Base-by-base conservation (phyloP, 2,113 vertebrate species). In the Gymnocephalus cernua region DNA sequence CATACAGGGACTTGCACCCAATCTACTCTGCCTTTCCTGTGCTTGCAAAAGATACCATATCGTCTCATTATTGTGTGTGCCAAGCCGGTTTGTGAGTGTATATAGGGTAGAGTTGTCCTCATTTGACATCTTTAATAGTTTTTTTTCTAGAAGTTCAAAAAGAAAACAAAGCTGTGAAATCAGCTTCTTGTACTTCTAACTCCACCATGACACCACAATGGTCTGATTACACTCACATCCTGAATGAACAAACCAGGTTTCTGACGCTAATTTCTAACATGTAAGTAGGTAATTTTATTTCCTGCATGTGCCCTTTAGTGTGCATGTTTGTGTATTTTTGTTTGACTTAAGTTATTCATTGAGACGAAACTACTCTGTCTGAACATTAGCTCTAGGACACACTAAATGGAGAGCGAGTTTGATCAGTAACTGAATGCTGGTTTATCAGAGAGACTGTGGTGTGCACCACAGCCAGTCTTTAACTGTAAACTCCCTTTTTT, bases 401-500 rank as follows among this genome's bases (percentile, higher is more conserved):
- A n/a, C 45, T 23, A 27, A 38, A 84, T 70, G 61, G 38, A 75
- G 64, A 66, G 47, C 32, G 48, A 61, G 91, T 88, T 93, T 93
- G 92, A 93, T 93, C 86, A 93, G 93, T 94, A 93, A 94, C 92
- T 63, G 54, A 88, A 82, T 47, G 16, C 70, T 75, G 83, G 70
- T 85, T 91, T 83, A 87, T 87, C 50, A 53, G 66, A 54, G 54
- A 56, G 65, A 53, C 64, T 8, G 38, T 32, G 61, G 66, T 64
- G 78, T 83, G 56, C 62, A 47, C 56, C 53, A 21, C 53, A 80
- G 71, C 47, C 47, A 64, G 74, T 54, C 72, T 81, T 70, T 74
- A 86, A 89, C 79, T 71, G 78, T 62, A 63, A 86, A 74, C 79
- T 48, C 48, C 50, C 53, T 8, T 13, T 41, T 48, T 71, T 63